Evolutionary conservation across 2,113 vertebrate species (phyloP), one percentile per base, ranked within the genome.

Genomic region (Laterallus jamaicensis): DNA sequence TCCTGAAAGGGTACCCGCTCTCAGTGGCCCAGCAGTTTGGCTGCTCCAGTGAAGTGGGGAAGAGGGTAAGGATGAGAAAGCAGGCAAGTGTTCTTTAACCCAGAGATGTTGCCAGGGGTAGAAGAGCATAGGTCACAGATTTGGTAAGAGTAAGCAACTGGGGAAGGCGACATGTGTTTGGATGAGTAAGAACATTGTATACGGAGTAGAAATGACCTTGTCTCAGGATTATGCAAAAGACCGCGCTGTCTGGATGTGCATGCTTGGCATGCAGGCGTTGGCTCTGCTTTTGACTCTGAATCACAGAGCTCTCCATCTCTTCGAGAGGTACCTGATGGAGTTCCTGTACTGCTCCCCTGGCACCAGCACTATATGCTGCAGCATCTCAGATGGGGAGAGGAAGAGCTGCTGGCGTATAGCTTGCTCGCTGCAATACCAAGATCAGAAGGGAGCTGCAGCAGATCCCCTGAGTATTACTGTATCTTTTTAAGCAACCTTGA

Each of bases 81-180:
- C 0, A 67, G 64, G 37, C 76, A 49, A 85, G 39, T 54, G 93
- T 83, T 92, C 93, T 84, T 95, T 83, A 86, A 58, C 83, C 56
- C 82, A 73, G 49, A 85, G 82, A 5, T n/a, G 50, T 13, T 82
- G 70, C 49, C 2, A 2, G 26, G 58, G 40, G 52, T 9, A 71
- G 58, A 52, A 68, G 81, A 15, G n/a, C 91, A 89, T 15, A 71
- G 84, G 91, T 79, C 93, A 84, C 44, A 37, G 86, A 60, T 95
- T 92, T 82, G 81, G 90, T 74, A 92, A 84, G 56, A 92, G 21
- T 14, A 50, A 59, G 69, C n/a, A 42, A 18, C 12, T 47, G 40
- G 28, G 54, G 66, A 71, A 81, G 49, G 28, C 3, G 8, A 37
- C 26, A 26, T 9, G 9, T 68, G 9, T 68, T 85, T 69, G 59